Base-by-base conservation (phyloP, 2,888 invertebrate species). In the Lumbricus terrestris region DNA sequence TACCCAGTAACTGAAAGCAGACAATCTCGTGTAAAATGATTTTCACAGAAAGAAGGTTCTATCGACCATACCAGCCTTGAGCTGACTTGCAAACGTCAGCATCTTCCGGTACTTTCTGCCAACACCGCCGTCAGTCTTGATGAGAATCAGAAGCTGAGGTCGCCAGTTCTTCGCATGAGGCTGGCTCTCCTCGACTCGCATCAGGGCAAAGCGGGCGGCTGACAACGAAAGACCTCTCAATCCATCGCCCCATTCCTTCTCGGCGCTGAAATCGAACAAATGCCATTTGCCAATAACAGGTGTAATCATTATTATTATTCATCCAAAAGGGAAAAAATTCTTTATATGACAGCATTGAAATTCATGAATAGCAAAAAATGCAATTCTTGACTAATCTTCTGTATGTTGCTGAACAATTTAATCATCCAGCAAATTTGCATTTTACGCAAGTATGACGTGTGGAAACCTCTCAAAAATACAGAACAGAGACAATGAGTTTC, bases 81-180 rank as follows among this genome's bases (percentile, higher is more conserved):
- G 96, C 95, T 99, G 99, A 93, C 97, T 97, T 89, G 98, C 98
- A 95, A 99, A 98, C 35, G 98, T 97, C 94, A 99, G 97, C 94
- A 99, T 96, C 95, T 98, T 98, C 91, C 97, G 96, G 95, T 98
- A 98, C 94, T 98, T 98, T 37, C 98, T 98, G 93, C 97, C 96
- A 15, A 94, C 92, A 33, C 93, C 91, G 40, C 93, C 93, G 92
- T 94, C 93, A 90, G 94, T 90, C 96, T 96, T 98, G 98, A 92
- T 97, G 96, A 99, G 96, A 92, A 99, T 69, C 69, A 69, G 16
- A 69, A 69, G 29, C 69, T 69, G 69, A 69, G 69, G 69, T n/a
- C 69, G 69, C 69, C 69, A 69, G n/a, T 69, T 69, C n/a, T 69
- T 69, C n/a, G n/a, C 69, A 13, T 69, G 69, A 8, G 69, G 69